phyloP scores from a whole-genome alignment of 2,888 invertebrate genomes.

The Drosophila parthenogenetica region DNA sequence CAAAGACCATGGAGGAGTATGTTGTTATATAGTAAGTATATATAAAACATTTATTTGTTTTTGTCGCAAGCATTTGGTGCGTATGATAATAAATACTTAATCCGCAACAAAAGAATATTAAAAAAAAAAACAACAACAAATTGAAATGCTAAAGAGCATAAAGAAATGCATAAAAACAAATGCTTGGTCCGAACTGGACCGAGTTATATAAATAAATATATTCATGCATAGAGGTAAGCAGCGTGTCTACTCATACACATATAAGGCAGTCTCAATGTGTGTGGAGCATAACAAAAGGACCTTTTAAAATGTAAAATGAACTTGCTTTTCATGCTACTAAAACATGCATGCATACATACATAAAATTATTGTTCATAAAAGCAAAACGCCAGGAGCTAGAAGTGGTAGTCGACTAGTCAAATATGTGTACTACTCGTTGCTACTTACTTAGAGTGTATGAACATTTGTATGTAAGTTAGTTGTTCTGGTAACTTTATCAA shows the following conservation, averaged over 20 bases:
- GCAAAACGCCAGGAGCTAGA: slow-evolving; percentile 47
- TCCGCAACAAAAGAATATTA: slow-evolving; percentile 79
- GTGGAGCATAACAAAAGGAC: slow-evolving; percentile 66
- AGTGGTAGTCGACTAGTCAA: slow-evolving; percentile 20
- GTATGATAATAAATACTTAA: slow-evolving; percentile 80
- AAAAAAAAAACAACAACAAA: slow-evolving; percentile 80
- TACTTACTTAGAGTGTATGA: not conserved
- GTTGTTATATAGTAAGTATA: slow-evolving; percentile 24
- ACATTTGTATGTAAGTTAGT: slow-evolving; percentile 1
- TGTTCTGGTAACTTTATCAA: slow-evolving; percentile 50
- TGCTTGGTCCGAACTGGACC: slow-evolving; percentile 72
- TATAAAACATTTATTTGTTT: slow-evolving; percentile 77
- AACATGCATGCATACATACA: slow-evolving; percentile 73
- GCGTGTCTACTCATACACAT: slow-evolving; percentile 6
- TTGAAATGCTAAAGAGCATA: slow-evolving; percentile 75
- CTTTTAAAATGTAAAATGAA: slow-evolving; percentile 79
- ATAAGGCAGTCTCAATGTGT: not conserved
- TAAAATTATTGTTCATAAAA: slow-evolving; percentile 67
- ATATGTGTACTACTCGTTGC: slow-evolving; percentile 1
- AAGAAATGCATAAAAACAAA: slow-evolving; percentile 86
- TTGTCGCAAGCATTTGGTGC: slow-evolving; percentile 78
- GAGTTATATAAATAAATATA: not conserved
- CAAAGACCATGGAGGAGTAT: slow-evolving; percentile 22
- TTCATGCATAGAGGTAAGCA: slow-evolving; percentile 7
- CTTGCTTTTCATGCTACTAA: slow-evolving; percentile 68